Evolutionary conservation across 2,888 invertebrate species (phyloP), one percentile per base, ranked within the genome.

Genomic region (Pandemis corylana): DNA sequence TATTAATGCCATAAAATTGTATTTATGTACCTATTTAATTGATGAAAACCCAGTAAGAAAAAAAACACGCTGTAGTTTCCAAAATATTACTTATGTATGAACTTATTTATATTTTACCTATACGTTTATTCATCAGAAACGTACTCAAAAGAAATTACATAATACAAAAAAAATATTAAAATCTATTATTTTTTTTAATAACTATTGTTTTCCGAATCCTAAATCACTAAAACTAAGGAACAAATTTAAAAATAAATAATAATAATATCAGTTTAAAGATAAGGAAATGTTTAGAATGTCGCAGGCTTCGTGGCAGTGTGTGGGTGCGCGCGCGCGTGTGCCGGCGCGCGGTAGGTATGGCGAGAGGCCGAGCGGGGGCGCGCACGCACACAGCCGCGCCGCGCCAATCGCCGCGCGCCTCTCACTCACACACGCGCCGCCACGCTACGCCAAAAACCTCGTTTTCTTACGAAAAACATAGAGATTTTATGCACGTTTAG

Each of bases 401-500:
- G 86, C 85, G 85, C 91, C 90, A 90, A 91, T 91, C 86, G 87
- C 86, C 86, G 90, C 87, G 86, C 87, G 85, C 83, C 86, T 80
- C 78, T 75, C 88, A 86, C 89, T 82, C 89, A 87, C 87, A 88
- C 88, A 78, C 79, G 78, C 83, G 77, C 81, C 69, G 80, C 74
- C 70, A 77, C 75, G 80, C 83, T 80, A 82, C 79, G 83, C 83
- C 87, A 86, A 87, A 87, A 87, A 88, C 88, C 82, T 83, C 84
- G 83, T 87, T 87, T 88, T 88, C 86, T 86, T 84, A 85, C 82
- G 81, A 87, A 87, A 90, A 90, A 85, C 84, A 80, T 79, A 79
- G 80, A 82, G 80, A 88, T 92, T 92, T 89, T 92, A 87, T 89
- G 87, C 83, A 90, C 78, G 84, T 93, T 94, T 90, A 91, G 85